These are phyloP conservation scores for Leucophora obtusa DNA, from an alignment of 2,888 invertebrate genomes.

Conservation along the genomic window DNA sequence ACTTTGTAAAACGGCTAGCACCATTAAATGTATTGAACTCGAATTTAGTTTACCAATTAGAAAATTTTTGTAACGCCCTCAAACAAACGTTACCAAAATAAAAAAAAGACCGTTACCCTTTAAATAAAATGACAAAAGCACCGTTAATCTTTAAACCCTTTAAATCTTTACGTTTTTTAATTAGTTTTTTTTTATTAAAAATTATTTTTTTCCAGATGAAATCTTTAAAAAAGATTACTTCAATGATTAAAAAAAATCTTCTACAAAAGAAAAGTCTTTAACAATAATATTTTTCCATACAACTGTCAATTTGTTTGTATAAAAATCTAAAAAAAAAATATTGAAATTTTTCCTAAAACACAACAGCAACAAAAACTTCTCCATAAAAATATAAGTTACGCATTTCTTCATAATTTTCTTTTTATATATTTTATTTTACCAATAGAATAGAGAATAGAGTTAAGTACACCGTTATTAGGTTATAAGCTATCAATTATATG, in stretches of 20 bases:
- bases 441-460: slow-evolving; percentile 23
- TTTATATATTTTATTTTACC: not conserved
- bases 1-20: too few species aligned
- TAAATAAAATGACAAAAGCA: too few species aligned
- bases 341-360: slow-evolving; percentile 36
- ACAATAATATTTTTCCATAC: slow-evolving; percentile 37
- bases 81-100: too few species aligned
- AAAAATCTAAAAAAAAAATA: slow-evolving; percentile 10
- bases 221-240: too few species aligned
- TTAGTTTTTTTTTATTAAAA: too few species aligned
- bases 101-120: too few species aligned
- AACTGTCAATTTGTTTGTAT: slow-evolving; percentile 53
- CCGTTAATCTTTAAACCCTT: too few species aligned
- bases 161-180: too few species aligned
- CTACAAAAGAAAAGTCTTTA: not conserved
- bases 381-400: slow-evolving; percentile 49
- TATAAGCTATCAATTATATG: slow-evolving; percentile 76
- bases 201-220: too few species aligned
- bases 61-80: too few species aligned
- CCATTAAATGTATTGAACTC: too few species aligned
- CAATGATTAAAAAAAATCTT: not conserved
- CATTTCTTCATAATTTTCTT: slow-evolving; percentile 55
- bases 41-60: too few species aligned
- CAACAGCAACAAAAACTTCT: slow-evolving; percentile 28
- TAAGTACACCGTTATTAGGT: slow-evolving; percentile 72